Percentiles rank a stretch among this genome's conserved stretches.
phyloP scores from a whole-genome alignment of 2,888 invertebrate genomes.

The Drosophila kanekoi region DNA sequence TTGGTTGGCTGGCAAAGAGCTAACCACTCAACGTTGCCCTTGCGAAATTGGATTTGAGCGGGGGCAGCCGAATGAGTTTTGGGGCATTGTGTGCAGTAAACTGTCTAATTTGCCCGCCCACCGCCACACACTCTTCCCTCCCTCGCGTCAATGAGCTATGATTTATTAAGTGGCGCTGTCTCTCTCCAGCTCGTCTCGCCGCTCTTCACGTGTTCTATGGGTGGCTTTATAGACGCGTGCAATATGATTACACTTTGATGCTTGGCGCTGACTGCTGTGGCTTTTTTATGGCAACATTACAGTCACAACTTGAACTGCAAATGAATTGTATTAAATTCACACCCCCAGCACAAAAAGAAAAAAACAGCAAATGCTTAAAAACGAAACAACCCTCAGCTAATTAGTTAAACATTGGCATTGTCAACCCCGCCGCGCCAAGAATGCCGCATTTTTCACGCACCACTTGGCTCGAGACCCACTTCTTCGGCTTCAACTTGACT shows the following conservation, averaged over 20 bases:
- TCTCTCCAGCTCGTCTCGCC: conserved; percentile 24
- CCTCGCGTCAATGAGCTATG: conserved; percentile 54
- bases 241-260: conserved; percentile 71
- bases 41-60: conserved; percentile 29
- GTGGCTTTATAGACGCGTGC: conserved; percentile 34
- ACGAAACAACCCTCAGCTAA: conserved; percentile 56
- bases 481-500: conserved; percentile 52
- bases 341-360: conserved; percentile 2
- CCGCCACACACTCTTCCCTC: neutral
- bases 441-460: conserved; percentile 4
- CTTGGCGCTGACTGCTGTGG: conserved; percentile 49
- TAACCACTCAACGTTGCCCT: conserved; percentile 67
- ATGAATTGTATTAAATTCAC: conserved; percentile 50
- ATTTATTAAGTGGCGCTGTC: conserved; percentile 75
- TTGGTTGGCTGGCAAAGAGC: conserved; percentile 70
- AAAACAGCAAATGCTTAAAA: neutral
- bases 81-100: conserved; percentile 19
- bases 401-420: conserved; percentile 71
- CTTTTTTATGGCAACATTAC: conserved; percentile 70
- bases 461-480: conserved; percentile 9
- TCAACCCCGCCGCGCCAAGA: conserved; percentile 31
- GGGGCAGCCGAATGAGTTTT: conserved; percentile 7
- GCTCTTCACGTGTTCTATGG: neutral
- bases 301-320: conserved; percentile 58
- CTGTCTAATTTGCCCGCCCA: conserved; percentile 59